Percentiles rank a stretch among this genome's conserved stretches.
These are phyloP conservation scores for Drosophila bifasciata DNA, from an alignment of 1,140 invertebrate genomes.

Conservation along the genomic window DNA sequence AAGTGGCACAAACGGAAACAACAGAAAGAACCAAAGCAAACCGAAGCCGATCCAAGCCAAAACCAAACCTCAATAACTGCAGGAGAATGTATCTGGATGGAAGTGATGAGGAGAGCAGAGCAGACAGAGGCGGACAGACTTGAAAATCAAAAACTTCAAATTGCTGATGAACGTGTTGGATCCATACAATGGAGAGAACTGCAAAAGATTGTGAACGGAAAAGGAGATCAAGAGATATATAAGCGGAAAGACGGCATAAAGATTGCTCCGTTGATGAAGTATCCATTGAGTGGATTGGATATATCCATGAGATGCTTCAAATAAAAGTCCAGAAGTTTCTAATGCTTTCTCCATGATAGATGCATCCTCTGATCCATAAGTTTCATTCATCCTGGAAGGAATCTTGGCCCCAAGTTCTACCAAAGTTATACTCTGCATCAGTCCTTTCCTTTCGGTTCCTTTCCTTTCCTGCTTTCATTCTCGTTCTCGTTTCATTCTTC, in stretches of 20 bases:
- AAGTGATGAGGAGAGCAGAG: background rate
- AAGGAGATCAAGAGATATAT: background rate
- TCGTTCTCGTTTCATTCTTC: conserved; percentile 24
- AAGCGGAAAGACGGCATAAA: too few species aligned
- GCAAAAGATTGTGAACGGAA: conserved; percentile 11
- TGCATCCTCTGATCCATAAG: conserved; percentile 9
- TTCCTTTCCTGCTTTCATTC: background rate
- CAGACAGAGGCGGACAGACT: background rate
- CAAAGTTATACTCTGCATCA: too few species aligned
- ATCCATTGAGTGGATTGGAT: background rate
- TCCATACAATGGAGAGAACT: background rate
- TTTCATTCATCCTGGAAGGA: too few species aligned
- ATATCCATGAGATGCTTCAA: conserved; percentile 5
- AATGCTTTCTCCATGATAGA: background rate
- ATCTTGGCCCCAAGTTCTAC: too few species aligned
- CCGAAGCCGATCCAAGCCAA: too few species aligned
- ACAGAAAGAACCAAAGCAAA: conserved; percentile 17
- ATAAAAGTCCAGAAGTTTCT: background rate
- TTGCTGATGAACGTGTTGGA: conserved; percentile 7
- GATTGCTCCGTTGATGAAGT: conserved; percentile 16
- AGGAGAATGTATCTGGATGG: conserved; percentile 39
- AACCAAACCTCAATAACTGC: conserved; percentile 21
- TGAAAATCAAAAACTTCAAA: conserved; percentile 12
- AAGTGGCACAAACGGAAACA: conserved; percentile 67
- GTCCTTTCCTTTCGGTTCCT: too few species aligned